Conservation (phyloP, 2,113 vertebrate genomes). For the Rallus limicola region DNA sequence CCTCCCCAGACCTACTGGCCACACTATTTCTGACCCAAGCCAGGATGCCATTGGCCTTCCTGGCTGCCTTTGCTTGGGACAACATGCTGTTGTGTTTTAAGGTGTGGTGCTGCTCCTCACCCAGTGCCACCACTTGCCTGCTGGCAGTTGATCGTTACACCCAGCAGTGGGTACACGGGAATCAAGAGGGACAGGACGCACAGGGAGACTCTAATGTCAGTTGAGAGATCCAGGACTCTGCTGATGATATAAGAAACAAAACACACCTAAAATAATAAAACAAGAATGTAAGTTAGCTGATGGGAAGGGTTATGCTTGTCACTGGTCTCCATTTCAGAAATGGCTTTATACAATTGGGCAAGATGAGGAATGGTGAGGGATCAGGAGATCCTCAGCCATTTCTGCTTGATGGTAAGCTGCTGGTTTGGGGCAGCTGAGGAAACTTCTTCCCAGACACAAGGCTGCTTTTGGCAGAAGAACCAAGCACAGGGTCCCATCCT, state of each 20-base stretch:
- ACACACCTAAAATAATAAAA: constrained; percentile 19
- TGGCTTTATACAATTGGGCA: neutral
- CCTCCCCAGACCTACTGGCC: no score
- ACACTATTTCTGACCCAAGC: no score
- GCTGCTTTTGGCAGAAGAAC: neutral
- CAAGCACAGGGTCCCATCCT: neutral
- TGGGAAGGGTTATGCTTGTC: neutral
- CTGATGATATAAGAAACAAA: neutral
- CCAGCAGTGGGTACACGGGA: constrained; percentile 78
- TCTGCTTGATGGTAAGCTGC: neutral
- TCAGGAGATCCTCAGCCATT: neutral
- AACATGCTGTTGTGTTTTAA: neutral
- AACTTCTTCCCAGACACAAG: neutral
- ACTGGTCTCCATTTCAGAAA: neutral
- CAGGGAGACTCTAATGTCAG: accelerated
- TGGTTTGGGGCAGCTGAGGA: neutral
- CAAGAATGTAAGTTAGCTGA: neutral
- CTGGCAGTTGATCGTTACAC: constrained; percentile 44
- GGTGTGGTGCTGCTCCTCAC: neutral
- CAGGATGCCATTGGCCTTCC: no score
- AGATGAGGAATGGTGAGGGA: neutral
- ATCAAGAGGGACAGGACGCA: constrained; percentile 60
- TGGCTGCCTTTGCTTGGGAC: neutral
- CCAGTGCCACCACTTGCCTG: constrained; percentile 25
- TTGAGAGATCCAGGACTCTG: accelerated